Conservation (phyloP, 2,888 invertebrate species). For the Acanthacorydalis orientalis region DNA sequence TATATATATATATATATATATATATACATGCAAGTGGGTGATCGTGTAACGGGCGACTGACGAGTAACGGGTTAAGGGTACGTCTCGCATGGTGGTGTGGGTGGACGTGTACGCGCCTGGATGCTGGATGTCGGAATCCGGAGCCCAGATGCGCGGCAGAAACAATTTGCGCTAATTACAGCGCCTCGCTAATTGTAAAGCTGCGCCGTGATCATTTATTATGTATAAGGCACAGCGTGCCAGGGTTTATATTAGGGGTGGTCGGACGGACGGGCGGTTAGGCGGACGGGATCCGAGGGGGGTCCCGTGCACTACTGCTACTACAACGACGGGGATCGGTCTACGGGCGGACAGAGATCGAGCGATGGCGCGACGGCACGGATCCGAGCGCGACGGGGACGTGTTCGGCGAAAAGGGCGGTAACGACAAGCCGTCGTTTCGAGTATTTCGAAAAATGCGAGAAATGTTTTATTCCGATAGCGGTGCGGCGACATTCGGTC, state of each 20-base stretch:
- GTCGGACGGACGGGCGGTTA: too few species aligned
- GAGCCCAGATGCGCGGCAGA: slow-evolving; percentile 6
- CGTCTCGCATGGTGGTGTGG: not conserved
- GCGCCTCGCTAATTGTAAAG: slow-evolving; percentile 10
- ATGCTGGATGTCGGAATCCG: not conserved
- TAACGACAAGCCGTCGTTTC: slow-evolving; percentile 7
- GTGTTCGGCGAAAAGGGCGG: not conserved
- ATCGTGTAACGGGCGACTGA: too few species aligned
- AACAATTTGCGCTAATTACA: slow-evolving; percentile 11
- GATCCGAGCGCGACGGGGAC: too few species aligned
- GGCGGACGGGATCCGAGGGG: too few species aligned
- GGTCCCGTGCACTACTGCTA: too few species aligned
- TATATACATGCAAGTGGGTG: too few species aligned
- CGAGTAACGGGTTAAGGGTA: not conserved
- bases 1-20: too few species aligned
- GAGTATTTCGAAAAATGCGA: not conserved
- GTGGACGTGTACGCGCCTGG: not conserved
- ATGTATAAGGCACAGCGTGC: slow-evolving; percentile 4
- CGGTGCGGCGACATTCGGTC: too few species aligned
- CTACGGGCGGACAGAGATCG: too few species aligned
- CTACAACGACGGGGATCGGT: too few species aligned
- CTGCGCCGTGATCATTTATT: slow-evolving; percentile 10
- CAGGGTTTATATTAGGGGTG: too few species aligned
- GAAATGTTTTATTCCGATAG: not conserved
- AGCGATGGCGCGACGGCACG: too few species aligned